Conservation (phyloP, 2,797 vertebrate genomes). For the Cottoperca gobio region DNA sequence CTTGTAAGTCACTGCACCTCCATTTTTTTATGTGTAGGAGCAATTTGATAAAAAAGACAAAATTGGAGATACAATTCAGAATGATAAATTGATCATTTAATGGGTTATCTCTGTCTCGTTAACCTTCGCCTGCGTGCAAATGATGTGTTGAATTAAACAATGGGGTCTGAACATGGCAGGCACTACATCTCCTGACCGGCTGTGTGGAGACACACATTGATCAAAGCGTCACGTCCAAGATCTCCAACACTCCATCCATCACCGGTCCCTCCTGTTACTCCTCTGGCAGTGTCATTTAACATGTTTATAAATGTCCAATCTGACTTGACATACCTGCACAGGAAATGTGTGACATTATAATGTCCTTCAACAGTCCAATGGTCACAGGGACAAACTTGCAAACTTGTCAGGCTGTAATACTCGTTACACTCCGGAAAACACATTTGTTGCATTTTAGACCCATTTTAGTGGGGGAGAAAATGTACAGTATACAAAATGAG, state of each 20-base stretch:
- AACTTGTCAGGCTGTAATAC: background rate
- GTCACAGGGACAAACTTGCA: background rate
- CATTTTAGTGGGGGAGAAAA: background rate
- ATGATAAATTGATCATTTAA: constrained; percentile 67
- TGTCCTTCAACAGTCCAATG: constrained; percentile 42
- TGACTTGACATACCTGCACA: constrained; percentile 34
- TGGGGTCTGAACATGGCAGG: constrained; percentile 51
- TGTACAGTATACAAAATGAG: background rate
- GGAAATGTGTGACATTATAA: constrained; percentile 31
- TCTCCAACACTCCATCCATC: constrained; percentile 64
- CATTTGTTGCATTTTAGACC: background rate
- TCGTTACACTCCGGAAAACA: background rate
- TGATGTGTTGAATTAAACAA: constrained; percentile 68
- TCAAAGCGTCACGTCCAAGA: constrained; percentile 64
- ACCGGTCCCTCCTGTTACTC: constrained; percentile 44
- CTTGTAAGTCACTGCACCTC: constrained; percentile 1
- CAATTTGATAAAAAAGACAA: constrained; percentile 19
- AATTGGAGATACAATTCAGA: constrained; percentile 24
- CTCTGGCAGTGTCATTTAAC: constrained; percentile 54
- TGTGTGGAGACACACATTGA: constrained; percentile 51
- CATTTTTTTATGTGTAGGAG: background rate
- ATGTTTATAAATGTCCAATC: constrained; percentile 58
- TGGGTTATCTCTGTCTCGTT: constrained; percentile 64
- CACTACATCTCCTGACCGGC: constrained; percentile 57
- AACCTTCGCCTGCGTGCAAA: constrained; percentile 67